Percentiles rank a stretch among this genome's conserved stretches.
phyloP scores from a whole-genome alignment of 2,113 vertebrate species.

The Campylorhamphus procurvoides region DNA sequence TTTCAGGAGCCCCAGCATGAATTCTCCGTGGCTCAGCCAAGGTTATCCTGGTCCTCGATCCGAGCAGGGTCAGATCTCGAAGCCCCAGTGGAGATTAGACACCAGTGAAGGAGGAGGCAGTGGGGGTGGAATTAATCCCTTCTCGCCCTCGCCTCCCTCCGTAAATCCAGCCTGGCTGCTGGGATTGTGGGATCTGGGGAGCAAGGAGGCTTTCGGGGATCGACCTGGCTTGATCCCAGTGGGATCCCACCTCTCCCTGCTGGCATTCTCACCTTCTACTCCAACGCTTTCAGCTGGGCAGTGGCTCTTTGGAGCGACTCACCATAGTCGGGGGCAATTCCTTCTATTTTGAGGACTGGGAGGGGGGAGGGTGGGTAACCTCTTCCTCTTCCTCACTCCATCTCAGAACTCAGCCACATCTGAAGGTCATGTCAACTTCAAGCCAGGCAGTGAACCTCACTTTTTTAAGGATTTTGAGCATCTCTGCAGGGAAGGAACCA shows the following conservation, averaged over 20 bases:
- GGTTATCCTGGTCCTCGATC: neutral
- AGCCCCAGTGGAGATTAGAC: neutral
- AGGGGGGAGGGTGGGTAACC: rapidly evolving
- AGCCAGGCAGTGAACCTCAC: rapidly evolving
- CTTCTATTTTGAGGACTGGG: rapidly evolving
- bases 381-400: neutral
- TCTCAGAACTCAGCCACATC: rapidly evolving
- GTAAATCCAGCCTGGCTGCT: neutral
- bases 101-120: neutral
- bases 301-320: neutral
- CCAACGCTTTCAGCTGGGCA: rapidly evolving
- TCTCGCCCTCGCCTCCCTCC: neutral
- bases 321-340: rapidly evolving
- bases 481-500: rapidly evolving
- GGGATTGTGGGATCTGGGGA: neutral
- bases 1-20: neutral
- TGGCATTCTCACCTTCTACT: neutral
- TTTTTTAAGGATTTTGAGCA: neutral
- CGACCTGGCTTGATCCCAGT: neutral
- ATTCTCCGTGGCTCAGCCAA: neutral
- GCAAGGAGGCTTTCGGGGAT: neutral
- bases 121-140: neutral
- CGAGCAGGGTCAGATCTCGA: neutral
- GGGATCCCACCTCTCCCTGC: neutral
- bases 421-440: neutral